Evolutionary conservation across 2,888 invertebrate genomes (phyloP), one percentile per base, ranked within the genome.

Genomic region (Diarsia rubi): DNA sequence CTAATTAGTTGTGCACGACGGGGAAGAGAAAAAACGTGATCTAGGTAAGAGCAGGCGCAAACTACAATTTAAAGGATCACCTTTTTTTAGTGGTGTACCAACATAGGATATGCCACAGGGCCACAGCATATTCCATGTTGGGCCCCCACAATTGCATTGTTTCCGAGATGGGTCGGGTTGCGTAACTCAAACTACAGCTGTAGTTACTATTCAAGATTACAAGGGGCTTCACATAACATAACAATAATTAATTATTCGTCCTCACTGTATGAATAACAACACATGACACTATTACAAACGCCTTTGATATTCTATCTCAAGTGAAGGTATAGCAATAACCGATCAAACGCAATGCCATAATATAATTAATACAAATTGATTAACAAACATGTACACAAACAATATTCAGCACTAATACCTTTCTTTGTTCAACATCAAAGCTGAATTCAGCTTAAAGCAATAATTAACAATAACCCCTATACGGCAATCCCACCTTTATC

Each of bases 361-460:
- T 73, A 80, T 84, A 81, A 84, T 86, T 86, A 87, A 63, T 59
- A 84, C 70, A 80, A 87, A 87, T 87, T 83, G 75, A 88, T 87
- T 80, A 82, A 80, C 77, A 83, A 85, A 85, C 83, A 59, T 71
- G 47, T 71, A 75, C 71, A 69, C n/a, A 75, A 78, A 74, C 69
- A 64, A 83, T 78, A 69, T 77, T 68, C 67, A 69, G 27, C 37
- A 70, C 59, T 80, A 80, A 87, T 79, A 79, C 82, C 76, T 82
- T 82, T 84, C 88, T 83, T 88, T 83, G 83, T 83, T 77, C 59
- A 74, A 84, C 81, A 86, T 88, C 89, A 85, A 86, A 88, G 86
- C 77, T 62, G 72, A 82, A 75, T 66, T 60, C 73, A 82, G 69
- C 83, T 76, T 82, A 82, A 83, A 89, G 86, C 88, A 86, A 88